Conservation (phyloP, 2,888 invertebrate genomes). For the Desoria tigrina region DNA sequence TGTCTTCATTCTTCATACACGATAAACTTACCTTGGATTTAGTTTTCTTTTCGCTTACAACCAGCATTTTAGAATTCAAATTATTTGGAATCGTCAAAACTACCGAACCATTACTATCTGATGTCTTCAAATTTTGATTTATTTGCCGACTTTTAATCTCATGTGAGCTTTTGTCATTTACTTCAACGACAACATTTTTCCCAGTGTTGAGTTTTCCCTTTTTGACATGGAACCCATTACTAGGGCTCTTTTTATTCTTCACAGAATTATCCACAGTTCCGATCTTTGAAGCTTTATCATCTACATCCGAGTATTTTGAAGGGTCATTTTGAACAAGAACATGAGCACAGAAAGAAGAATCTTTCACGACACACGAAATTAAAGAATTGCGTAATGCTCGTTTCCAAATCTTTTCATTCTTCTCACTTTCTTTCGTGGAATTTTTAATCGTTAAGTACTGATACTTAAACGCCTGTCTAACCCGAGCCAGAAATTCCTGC, state of each 20-base stretch:
- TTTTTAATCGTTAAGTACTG: slow-evolving; percentile 48
- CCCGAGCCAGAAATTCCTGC: slow-evolving; percentile 46
- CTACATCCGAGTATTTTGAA: background rate
- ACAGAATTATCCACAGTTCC: too few species aligned
- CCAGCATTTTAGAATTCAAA: background rate
- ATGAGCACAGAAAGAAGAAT: slow-evolving; percentile 49
- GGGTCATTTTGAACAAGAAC: slow-evolving; percentile 26
- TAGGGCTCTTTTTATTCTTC: too few species aligned
- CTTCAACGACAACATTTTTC: too few species aligned
- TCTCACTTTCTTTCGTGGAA: slow-evolving; percentile 41
- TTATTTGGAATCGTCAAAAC: too few species aligned
- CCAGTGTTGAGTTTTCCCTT: too few species aligned
- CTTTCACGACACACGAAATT: slow-evolving; percentile 42
- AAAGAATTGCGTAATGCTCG: slow-evolving; percentile 44
- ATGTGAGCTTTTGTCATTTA: too few species aligned
- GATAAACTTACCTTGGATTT: slow-evolving; percentile 8
- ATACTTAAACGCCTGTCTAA: slow-evolving; percentile 46
- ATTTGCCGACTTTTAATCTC: too few species aligned
- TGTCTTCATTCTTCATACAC: too few species aligned
- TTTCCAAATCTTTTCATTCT: slow-evolving; percentile 36
- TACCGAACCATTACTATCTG: too few species aligned
- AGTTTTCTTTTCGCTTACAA: background rate
- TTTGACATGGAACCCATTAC: too few species aligned
- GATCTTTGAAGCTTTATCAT: background rate
- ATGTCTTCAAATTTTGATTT: too few species aligned